Conservation (phyloP, 2,797 vertebrate genomes). For the Hyperoplus immaculatus region DNA sequence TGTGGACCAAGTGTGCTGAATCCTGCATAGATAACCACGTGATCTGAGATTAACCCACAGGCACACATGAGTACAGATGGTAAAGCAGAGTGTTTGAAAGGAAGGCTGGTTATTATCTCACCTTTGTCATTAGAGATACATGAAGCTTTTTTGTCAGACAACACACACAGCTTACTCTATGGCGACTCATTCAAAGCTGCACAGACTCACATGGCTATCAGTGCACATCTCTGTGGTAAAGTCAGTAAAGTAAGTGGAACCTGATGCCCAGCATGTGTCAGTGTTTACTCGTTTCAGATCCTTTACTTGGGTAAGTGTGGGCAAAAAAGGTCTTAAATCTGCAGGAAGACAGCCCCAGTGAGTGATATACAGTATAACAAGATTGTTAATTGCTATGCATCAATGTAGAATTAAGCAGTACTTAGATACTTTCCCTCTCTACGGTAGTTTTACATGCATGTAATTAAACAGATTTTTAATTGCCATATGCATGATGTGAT, state of each 20-base stretch:
- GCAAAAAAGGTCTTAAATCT: not conserved
- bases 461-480: not conserved
- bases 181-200: slow-evolving; percentile 34
- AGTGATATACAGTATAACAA: not conserved
- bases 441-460: not conserved
- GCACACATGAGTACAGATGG: slow-evolving; percentile 1
- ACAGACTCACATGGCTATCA: not conserved
- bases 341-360: not conserved
- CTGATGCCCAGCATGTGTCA: slow-evolving; percentile 27
- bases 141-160: slow-evolving; percentile 21
- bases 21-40: slow-evolving; percentile 47
- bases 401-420: not conserved
- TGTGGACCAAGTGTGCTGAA: slow-evolving; percentile 50
- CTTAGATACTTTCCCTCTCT: not conserved
- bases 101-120: slow-evolving; percentile 25
- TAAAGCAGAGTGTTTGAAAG: slow-evolving; percentile 25
- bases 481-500: slow-evolving; percentile 20
- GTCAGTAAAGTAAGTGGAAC: not conserved
- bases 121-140: slow-evolving; percentile 45
- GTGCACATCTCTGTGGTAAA: slow-evolving; percentile 14
- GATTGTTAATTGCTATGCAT: not conserved
- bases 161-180: slow-evolving; percentile 17
- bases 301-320: not conserved
- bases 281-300: not conserved
- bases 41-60: slow-evolving; percentile 50